Evolutionary conservation across 2,888 invertebrate species (phyloP).

Genomic region (Hirtodrosophila alboralis): DNA sequence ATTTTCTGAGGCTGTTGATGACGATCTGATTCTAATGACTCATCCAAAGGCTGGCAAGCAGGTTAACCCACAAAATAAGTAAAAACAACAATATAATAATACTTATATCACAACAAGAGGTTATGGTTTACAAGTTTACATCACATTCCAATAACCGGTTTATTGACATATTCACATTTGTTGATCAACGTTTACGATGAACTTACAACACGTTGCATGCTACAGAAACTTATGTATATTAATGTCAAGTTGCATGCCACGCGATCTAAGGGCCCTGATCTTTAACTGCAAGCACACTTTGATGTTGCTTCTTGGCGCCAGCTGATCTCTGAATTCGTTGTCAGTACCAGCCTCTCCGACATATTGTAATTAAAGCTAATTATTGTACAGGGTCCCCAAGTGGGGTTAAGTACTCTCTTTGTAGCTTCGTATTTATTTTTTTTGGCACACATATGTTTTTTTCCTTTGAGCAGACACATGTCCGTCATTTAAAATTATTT

Average conservation of each 20-base stretch:
- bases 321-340: constrained; percentile 36
- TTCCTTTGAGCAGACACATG: constrained; percentile 8
- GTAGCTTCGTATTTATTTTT: constrained; percentile 20
- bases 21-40: constrained; percentile 46
- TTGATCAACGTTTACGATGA: constrained; percentile 41
- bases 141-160: constrained; percentile 50
- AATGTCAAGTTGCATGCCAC: constrained; percentile 12
- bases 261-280: constrained; percentile 8
- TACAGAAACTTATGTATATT: background rate
- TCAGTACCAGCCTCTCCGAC: constrained; percentile 12
- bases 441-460: constrained; percentile 14
- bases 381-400: constrained; percentile 39
- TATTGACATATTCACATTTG: constrained; percentile 32
- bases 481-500: background rate
- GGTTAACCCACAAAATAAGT: constrained; percentile 43
- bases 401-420: constrained; percentile 59
- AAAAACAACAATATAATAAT: constrained; percentile 11
- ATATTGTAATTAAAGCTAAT: constrained; percentile 60
- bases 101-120: constrained; percentile 5
- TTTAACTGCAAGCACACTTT: constrained; percentile 23
- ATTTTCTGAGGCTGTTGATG: constrained; percentile 9
- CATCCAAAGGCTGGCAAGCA: constrained; percentile 32
- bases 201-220: constrained; percentile 15
- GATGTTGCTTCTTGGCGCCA: constrained; percentile 40
- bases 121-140: constrained; percentile 21